Evolutionary conservation across 2,888 invertebrate genomes (phyloP).

Genomic region (Bruchidius siliquastri): DNA sequence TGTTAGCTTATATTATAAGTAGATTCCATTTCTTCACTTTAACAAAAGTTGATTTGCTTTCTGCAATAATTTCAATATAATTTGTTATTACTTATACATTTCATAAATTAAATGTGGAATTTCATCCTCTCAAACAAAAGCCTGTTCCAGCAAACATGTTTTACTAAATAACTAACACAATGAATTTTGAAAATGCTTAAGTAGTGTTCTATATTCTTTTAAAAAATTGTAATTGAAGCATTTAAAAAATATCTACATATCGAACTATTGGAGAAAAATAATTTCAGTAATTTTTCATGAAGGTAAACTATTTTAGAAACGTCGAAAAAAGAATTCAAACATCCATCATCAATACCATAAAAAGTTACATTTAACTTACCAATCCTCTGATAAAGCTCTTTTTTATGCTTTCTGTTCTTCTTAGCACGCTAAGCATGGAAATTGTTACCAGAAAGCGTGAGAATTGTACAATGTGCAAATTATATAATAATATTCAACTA

Average conservation of each 20-base stretch:
- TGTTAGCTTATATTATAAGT: too few relatives aligned
- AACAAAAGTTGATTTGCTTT: too few relatives aligned
- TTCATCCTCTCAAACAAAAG: background rate
- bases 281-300: background rate
- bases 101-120: background rate
- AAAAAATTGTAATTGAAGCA: background rate
- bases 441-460: slow-evolving; percentile 40
- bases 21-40: too few relatives aligned
- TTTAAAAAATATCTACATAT: too few relatives aligned
- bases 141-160: background rate
- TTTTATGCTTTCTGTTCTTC: slow-evolving; percentile 68
- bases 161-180: background rate
- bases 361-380: slow-evolving; percentile 53
- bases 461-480: slow-evolving; percentile 7
- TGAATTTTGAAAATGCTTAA: background rate
- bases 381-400: slow-evolving; percentile 72
- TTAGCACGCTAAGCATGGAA: slow-evolving; percentile 64
- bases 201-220: background rate
- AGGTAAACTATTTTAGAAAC: background rate
- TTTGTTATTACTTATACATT: too few relatives aligned
- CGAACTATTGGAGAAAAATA: too few relatives aligned
- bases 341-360: background rate
- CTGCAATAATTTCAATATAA: too few relatives aligned
- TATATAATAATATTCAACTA: background rate
- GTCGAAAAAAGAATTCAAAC: slow-evolving; percentile 7